These are phyloP conservation scores for Cepaea hortensis DNA, from an alignment of 2,888 invertebrate genomes.

Conservation along the genomic window DNA sequence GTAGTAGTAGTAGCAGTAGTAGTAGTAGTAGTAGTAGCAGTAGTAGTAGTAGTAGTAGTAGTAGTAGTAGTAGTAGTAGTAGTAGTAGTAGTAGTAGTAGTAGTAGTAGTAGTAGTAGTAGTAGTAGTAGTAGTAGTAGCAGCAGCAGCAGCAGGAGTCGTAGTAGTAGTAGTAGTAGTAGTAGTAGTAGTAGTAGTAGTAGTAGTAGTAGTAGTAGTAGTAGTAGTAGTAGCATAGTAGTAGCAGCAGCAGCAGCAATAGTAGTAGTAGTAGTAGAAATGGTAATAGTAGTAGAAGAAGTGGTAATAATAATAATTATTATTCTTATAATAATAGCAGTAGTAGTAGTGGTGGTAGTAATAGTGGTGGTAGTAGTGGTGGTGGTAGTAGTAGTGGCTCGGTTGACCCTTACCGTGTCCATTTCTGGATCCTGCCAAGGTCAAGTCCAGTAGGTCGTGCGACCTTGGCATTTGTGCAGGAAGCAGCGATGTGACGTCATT, in stretches of 20 bases:
- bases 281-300: too few species aligned
- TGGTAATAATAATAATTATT: too few species aligned
- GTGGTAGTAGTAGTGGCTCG: not conserved
- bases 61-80: constrained; percentile 34
- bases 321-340: too few species aligned
- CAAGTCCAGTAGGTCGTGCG: constrained; percentile 55
- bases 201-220: not conserved
- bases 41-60: constrained; percentile 31
- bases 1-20: constrained; percentile 26
- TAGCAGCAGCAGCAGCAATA: not conserved
- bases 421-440: constrained; percentile 52
- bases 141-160: constrained; percentile 1
- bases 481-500: constrained; percentile 32
- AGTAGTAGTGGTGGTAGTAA: too few species aligned
- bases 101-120: constrained; percentile 23
- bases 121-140: constrained; percentile 34
- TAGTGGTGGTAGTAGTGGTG: not conserved
- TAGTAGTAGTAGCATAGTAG: constrained; percentile 2
- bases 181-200: constrained; percentile 20
- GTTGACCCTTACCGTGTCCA: constrained; percentile 33
- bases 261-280: constrained; percentile 16
- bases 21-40: constrained; percentile 32
- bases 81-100: constrained; percentile 5
- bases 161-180: constrained; percentile 32
- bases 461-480: constrained; percentile 33